A percentile compares a stretch with the other conserved stretches of the same genome.
These are phyloP conservation scores for Apodemia zela DNA, from an alignment of 2,888 invertebrate genomes.

Conservation along the genomic window DNA sequence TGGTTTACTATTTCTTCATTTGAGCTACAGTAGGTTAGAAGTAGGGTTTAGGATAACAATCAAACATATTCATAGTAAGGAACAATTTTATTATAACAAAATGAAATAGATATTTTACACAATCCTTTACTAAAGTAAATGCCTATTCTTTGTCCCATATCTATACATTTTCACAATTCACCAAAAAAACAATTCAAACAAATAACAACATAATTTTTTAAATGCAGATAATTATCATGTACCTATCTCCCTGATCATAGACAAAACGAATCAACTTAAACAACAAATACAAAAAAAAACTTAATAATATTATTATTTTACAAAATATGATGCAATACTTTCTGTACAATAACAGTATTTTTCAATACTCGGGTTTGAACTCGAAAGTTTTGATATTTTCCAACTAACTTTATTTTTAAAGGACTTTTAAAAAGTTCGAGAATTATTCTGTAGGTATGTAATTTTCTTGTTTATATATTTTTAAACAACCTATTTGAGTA, in stretches of 20 bases:
- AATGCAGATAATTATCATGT: not conserved
- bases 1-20: too few species aligned
- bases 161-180: not conserved
- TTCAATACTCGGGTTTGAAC: not conserved
- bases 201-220: constrained; percentile 5
- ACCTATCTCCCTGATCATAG: constrained; percentile 4
- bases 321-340: constrained; percentile 2
- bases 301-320: constrained; percentile 2
- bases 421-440: too few species aligned
- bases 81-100: constrained; percentile 69
- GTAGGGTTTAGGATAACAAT: constrained; percentile 16
- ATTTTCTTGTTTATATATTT: too few species aligned
- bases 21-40: too few species aligned
- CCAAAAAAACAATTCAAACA: constrained; percentile 7
- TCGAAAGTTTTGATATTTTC: too few species aligned
- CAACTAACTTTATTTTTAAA: too few species aligned
- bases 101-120: constrained; percentile 53
- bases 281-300: not conserved
- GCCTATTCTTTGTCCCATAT: constrained; percentile 34
- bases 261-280: not conserved
- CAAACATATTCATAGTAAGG: constrained; percentile 47
- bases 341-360: not conserved
- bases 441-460: too few species aligned
- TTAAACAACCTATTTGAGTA: not conserved
- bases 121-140: constrained; percentile 49